Evolutionary conservation across 2,888 invertebrate species (phyloP).

Genomic region (Agrochola circellaris): DNA sequence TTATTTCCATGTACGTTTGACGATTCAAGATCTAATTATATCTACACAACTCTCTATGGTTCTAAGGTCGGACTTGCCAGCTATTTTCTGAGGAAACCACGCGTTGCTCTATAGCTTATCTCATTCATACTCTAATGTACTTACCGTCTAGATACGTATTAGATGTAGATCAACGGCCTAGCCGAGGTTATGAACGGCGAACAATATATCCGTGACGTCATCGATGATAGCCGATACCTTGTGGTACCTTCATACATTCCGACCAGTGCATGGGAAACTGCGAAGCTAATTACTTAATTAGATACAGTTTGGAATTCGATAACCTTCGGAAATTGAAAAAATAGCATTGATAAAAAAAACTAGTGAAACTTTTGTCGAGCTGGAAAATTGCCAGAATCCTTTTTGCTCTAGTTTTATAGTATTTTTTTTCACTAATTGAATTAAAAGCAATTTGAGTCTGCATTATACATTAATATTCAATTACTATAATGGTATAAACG

Average conservation of each 20-base stretch:
- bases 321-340: background rate
- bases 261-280: slow-evolving; percentile 16
- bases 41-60: background rate
- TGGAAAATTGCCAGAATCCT: background rate
- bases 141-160: slow-evolving; percentile 70
- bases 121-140: slow-evolving; percentile 54
- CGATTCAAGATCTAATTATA: background rate
- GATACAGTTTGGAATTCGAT: background rate
- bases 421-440: background rate
- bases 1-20: background rate
- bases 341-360: too few species aligned
- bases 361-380: background rate
- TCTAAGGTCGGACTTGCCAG: background rate
- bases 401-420: background rate
- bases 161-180: slow-evolving; percentile 78
- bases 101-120: slow-evolving; percentile 2
- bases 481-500: background rate
- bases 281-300: background rate
- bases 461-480: background rate
- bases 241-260: slow-evolving; percentile 37
- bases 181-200: slow-evolving; percentile 73
- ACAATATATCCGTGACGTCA: slow-evolving; percentile 70
- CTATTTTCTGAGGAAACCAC: background rate
- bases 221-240: slow-evolving; percentile 52
- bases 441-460: background rate